Base-by-base conservation (phyloP, 2,888 invertebrate genomes). In the Penaeus monodon region DNA sequence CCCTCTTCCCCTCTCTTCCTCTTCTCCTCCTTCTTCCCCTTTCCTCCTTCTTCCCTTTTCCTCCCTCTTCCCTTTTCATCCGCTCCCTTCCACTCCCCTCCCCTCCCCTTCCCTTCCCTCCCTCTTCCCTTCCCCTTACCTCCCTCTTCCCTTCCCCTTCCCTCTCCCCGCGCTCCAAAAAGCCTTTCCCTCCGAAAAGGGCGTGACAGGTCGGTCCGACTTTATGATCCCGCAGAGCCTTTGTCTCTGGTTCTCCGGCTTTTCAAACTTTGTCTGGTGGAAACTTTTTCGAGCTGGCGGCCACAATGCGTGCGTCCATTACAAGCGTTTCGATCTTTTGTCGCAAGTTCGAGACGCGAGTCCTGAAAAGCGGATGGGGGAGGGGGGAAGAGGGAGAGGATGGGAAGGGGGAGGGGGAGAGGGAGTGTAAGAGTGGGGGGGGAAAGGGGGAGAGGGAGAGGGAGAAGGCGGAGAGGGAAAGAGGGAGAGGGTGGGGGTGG, bases 311-410 rank as follows among this genome's bases (percentile, higher is more conserved):
- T 80, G 64, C 80, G 29, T 65, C 80, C 80, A 80, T 80, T 80
- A 65, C 65, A 80, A 80, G 80, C 80, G 80, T 80, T 80, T 80
- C 80, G 80, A 80, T 80, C 80, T 65, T 65, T 80, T 80, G 80
- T 80, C 65, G 38, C 80, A 57, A 80, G 66, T 80, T 80, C 80
- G 80, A 65, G 80, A 57, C 80, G 80, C 33, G 65, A 33, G 38
- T n/a, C 29, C 22, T 66, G 80, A 80, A 80, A 80, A 38, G 65
- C 20, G 80, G 65, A 65, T 80, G 78, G 17, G n/a, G 78, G 44
- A 12, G 24, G 20, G 76, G 44, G 33, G 14, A 0, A 8, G 49
- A 57, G 27, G 27, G 49, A 10, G 66, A n/a, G 66, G 63, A 33
- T 20, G 38, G 44, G n/a, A 20, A 3, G n/a, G 68, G 14, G 14